Base-by-base conservation (phyloP, 1,140 invertebrate species). In the Tetramorium simillimum region DNA sequence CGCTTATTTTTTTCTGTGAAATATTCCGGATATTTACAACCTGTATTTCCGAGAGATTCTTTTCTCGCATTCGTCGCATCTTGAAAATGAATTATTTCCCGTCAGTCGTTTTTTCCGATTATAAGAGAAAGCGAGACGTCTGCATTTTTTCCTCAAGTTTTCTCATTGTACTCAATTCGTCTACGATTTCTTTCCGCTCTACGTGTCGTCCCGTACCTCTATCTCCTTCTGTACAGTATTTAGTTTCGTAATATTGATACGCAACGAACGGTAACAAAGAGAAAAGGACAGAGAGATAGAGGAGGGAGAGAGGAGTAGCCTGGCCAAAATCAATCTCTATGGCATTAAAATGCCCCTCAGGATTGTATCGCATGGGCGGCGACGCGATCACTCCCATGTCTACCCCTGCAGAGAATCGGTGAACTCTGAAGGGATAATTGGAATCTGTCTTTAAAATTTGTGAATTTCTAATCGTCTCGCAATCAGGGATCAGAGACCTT, bases 301-400 rank as follows among this genome's bases (percentile, higher is more conserved):
- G 14, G n/a, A n/a, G 69, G 58, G 67, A 78, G 56, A 65, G 53
- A 51, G 56, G 53, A 75, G 28, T 33, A 46, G 24, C 62, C 40
- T 77, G 75, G 65, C 75, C 86, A 76, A 91, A 92, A 92, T 92
- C 91, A 92, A 90, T 92, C 80, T 67, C 37, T 58, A 69, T 33
- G 78, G 75, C 88, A 90, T 91, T 87, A 91, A 87, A 81, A 78
- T 84, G 65, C 46, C 37, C 4, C 81, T 69, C 53, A 73, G 72
- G 33, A 62, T 63, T 46, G n/a, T 21, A 37, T n/a, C 40, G 65
- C 6, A 21, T 73, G 21, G 49, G 53, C 10, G 49, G 16, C 10
- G 49, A 89, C 10, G 53, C 40, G 60, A 60, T 85, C 67, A 73
- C 33, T 33, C 33, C 33, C 33, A 72, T 60, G 43, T 60, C 72